Percentiles rank a stretch among this genome's conserved stretches.
These are phyloP conservation scores for Eufriesea mexicana DNA, from an alignment of 1,140 invertebrate genomes.

Conservation along the genomic window DNA sequence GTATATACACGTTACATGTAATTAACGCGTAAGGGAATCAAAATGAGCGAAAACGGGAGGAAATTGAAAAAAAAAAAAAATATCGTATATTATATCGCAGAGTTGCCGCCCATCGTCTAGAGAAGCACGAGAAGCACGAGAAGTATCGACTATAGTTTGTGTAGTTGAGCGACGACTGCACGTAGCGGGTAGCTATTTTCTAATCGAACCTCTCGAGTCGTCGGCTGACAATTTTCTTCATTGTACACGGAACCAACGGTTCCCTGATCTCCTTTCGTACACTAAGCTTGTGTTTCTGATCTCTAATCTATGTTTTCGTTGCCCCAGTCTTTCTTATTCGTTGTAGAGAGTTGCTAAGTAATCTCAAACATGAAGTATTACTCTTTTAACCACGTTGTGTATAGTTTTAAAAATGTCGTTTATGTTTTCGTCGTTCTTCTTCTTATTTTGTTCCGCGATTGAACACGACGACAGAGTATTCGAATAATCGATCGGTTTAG, in stretches of 20 bases:
- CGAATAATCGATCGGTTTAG: too few species aligned
- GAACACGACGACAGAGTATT: neutral
- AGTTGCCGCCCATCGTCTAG: neutral
- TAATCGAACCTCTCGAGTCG: neutral
- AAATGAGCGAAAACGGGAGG: neutral
- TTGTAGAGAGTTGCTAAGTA: neutral
- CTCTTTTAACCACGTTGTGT: neutral
- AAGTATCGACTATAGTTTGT: neutral
- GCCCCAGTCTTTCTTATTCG: neutral
- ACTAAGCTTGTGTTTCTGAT: neutral
- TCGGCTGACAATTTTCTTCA: neutral
- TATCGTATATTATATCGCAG: neutral
- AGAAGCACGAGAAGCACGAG: neutral
- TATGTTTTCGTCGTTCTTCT: neutral
- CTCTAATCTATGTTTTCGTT: neutral
- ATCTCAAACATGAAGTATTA: slow-evolving; percentile 24
- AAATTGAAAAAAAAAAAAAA: neutral
- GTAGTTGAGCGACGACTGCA: neutral
- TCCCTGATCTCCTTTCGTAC: neutral
- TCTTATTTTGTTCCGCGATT: neutral
- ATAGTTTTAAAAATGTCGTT: neutral
- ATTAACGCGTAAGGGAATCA: neutral
- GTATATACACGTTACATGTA: neutral
- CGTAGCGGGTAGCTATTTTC: neutral
- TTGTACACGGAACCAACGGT: neutral